Evolutionary conservation across 1,140 invertebrate species (phyloP).

Genomic region (Temnothorax nylanderi): DNA sequence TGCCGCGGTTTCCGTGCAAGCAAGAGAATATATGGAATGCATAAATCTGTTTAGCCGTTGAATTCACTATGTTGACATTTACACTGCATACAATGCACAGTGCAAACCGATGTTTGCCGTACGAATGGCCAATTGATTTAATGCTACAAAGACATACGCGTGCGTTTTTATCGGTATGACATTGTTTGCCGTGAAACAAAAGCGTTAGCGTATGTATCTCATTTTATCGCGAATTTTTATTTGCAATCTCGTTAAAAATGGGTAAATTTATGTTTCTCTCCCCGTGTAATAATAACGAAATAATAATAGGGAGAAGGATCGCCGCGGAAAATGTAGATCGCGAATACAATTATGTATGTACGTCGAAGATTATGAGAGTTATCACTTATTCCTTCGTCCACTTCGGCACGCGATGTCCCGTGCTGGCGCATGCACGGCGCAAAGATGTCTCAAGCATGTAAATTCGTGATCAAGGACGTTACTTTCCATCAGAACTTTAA

Average conservation of each 20-base stretch:
- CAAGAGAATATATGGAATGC: constrained; percentile 55
- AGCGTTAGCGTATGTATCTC: background rate
- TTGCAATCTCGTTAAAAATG: background rate
- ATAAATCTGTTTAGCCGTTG: constrained; percentile 57
- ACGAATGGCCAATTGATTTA: constrained; percentile 59
- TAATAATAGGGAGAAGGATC: background rate
- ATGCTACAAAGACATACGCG: constrained; percentile 46
- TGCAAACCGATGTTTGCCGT: constrained; percentile 51
- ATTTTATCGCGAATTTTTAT: constrained; percentile 30
- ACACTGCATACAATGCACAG: constrained; percentile 53
- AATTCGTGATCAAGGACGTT: constrained; percentile 57
- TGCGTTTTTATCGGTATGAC: constrained; percentile 33
- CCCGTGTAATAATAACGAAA: background rate
- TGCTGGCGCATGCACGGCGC: constrained; percentile 5
- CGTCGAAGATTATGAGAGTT: constrained; percentile 19
- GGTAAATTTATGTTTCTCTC: background rate
- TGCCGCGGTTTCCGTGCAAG: constrained; percentile 48
- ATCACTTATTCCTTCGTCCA: constrained; percentile 43
- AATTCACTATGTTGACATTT: constrained; percentile 60
- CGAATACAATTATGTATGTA: constrained; percentile 28
- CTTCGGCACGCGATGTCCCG: constrained; percentile 32
- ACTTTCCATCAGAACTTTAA: constrained; percentile 54
- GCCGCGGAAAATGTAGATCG: background rate
- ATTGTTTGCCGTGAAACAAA: constrained; percentile 40
- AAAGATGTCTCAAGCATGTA: constrained; percentile 52